These are phyloP conservation scores for Diarsia brunnea DNA, from an alignment of 2,888 invertebrate genomes.

Conservation along the genomic window DNA sequence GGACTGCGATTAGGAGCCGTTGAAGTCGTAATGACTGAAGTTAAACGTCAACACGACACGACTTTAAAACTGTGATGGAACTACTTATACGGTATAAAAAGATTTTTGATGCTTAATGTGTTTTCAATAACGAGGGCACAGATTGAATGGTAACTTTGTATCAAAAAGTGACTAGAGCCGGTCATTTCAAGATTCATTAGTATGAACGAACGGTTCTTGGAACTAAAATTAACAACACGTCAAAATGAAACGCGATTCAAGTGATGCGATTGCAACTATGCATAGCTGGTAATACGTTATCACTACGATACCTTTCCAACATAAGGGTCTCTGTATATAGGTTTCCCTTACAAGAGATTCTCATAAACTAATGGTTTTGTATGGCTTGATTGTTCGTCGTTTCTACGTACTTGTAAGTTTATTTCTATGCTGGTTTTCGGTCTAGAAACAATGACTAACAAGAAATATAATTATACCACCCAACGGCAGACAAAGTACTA, in stretches of 20 bases:
- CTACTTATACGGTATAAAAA: background rate
- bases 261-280: background rate
- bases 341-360: too few relatives aligned
- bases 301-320: too few relatives aligned
- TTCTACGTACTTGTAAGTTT: background rate
- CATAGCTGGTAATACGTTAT: background rate
- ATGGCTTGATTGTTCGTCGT: too few relatives aligned
- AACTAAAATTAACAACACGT: background rate
- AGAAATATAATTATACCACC: background rate
- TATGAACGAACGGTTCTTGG: background rate
- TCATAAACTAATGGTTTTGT: too few relatives aligned
- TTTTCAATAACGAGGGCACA: background rate
- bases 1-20: conserved; percentile 35
- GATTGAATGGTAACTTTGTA: background rate
- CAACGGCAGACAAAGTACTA: background rate
- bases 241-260: background rate
- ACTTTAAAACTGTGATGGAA: conserved; percentile 19
- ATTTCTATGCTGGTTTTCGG: background rate
- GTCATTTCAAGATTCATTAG: background rate
- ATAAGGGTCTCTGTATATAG: too few relatives aligned
- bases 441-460: background rate
- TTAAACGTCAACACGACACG: conserved; percentile 37
- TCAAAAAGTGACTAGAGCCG: background rate
- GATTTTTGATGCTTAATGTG: background rate
- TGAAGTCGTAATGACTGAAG: conserved; percentile 48